phyloP scores from a whole-genome alignment of 1,140 invertebrate species.

The Nylanderia fulva region DNA sequence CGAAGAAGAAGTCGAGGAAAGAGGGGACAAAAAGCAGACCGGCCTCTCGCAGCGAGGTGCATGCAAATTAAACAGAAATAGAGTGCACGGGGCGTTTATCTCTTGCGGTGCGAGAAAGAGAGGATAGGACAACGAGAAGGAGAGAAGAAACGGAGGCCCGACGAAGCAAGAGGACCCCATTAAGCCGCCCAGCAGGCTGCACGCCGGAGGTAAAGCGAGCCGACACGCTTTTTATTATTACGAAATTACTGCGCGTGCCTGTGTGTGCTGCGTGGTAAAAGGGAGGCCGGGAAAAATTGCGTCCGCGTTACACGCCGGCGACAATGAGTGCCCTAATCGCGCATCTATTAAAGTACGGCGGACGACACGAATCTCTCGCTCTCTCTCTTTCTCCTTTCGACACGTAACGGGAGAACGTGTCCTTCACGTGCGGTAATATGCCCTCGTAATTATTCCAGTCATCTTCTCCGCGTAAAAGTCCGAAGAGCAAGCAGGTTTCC shows the following conservation, averaged over 20 bases:
- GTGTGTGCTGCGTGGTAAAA: conserved; percentile 68
- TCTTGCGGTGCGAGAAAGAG: conserved; percentile 39
- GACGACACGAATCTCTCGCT: conserved; percentile 37
- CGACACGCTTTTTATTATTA: conserved; percentile 78
- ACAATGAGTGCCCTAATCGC: conserved; percentile 71
- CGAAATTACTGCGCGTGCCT: conserved; percentile 74
- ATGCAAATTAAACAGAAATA: conserved; percentile 73
- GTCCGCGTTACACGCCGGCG: conserved; percentile 58
- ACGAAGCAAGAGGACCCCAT: conserved; percentile 71
- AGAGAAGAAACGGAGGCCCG: conserved; percentile 61
- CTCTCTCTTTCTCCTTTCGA: conserved; percentile 9
- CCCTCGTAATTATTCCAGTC: conserved; percentile 33
- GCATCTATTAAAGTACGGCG: conserved; percentile 66
- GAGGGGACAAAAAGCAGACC: conserved; percentile 70
- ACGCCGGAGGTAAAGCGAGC: conserved; percentile 69
- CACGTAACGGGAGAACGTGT: conserved; percentile 23
- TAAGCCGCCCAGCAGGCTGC: conserved; percentile 79
- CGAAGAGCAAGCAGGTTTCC: not conserved
- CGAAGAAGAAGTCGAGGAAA: conserved; percentile 1
- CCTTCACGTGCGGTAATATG: conserved; percentile 15
- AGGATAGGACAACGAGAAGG: conserved; percentile 18
- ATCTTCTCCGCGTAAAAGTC: not conserved
- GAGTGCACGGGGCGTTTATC: conserved; percentile 69
- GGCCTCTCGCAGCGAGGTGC: conserved; percentile 70
- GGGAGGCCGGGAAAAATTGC: conserved; percentile 67